Base-by-base conservation (phyloP, 2,888 invertebrate genomes). In the Callinectes sapidus region DNA sequence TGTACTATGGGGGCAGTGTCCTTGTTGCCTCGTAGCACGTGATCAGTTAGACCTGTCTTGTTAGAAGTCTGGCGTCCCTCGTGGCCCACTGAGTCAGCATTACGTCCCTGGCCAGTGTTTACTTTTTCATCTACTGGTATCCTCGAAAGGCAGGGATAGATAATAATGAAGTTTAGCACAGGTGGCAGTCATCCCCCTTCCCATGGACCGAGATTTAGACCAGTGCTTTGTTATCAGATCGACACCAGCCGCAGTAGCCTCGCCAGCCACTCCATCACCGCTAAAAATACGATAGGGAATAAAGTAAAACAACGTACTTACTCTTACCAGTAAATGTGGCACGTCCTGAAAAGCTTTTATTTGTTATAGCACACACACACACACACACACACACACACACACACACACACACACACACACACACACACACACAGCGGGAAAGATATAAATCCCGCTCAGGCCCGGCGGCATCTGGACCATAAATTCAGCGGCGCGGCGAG, bases 401-500 rank as follows among this genome's bases (percentile, higher is more conserved):
- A 35, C 35, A 86, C 86, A 86, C 48, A 87, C 87, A 42, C 87
- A 87, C 87, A 87, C 87, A 87, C n/a, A 87, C 87, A 87, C 54
- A 87, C 54, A 81, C 81, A 81, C 81, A 81, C 81, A 81, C 81
- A 14, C 81, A 81, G 13, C 14, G 35, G 81, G 35, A 32, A 81
- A 32, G 81, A 81, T 81, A 81, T 81, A 81, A 81, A 81, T 81
- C 81, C 81, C 81, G 32, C 32, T 81, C 81, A 35, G 81, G 14
- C 81, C 35, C 14, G 81, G 81, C 16, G 35, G 81, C 81, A 81
- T 81, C 81, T 81, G 81, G 81, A 81, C 81, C 81, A 81, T 81
- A 81, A 81, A 81, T 81, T 81, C 35, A 35, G 81, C 81, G 81
- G 32, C 81, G 81, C 2, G 81, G 81, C 32, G 81, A 81, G 81